Base-by-base conservation (phyloP, 2,888 invertebrate species). In the Scaptomyza flava region DNA sequence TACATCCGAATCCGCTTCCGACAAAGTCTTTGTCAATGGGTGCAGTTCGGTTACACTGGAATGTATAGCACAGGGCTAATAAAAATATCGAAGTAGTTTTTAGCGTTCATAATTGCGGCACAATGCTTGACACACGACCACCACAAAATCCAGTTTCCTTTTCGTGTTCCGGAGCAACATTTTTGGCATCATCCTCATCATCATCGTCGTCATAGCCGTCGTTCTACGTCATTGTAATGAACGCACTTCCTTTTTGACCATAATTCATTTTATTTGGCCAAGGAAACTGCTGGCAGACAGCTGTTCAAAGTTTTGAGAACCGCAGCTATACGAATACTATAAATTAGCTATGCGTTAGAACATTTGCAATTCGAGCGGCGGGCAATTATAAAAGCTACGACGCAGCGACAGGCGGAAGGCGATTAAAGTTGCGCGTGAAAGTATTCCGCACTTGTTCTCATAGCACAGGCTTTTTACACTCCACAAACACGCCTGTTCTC, bases 121-220 rank as follows among this genome's bases (percentile, higher is more conserved):
- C 85, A 87, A 79, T 85, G 91, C 81, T 85, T 83, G 90, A 84
- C 91, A 91, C 91, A 89, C 90, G 91, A 85, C 91, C 83, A 81
- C 80, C 82, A 88, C 81, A 83, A 86, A 82, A 82, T 81, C 65
- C 70, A 79, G 78, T 62, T 84, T 84, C 84, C 84, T 81, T 53
- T 68, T 45, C 62, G 59, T 53, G 65, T 77, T 81, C 83, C 87
- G 84, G 78, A 53, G 75, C 60, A 56, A 47, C 72, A 61, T 76
- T 64, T 50, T 63, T 66, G 65, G 70, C 67, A 58, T 63, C 71
- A 62, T 51, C 71, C 58, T 70, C 66, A 62, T 54, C 56, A 23
- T 50, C 45, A 58, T 47, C 56, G 30, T 47, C 60, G 14, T 33
- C 36, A 30, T 47, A 20, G 50, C 30, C 61, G 60, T 53, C 68